These are phyloP conservation scores for Pangasius mekongensis DNA, from an alignment of 2,797 vertebrate species.

Conservation along the genomic window DNA sequence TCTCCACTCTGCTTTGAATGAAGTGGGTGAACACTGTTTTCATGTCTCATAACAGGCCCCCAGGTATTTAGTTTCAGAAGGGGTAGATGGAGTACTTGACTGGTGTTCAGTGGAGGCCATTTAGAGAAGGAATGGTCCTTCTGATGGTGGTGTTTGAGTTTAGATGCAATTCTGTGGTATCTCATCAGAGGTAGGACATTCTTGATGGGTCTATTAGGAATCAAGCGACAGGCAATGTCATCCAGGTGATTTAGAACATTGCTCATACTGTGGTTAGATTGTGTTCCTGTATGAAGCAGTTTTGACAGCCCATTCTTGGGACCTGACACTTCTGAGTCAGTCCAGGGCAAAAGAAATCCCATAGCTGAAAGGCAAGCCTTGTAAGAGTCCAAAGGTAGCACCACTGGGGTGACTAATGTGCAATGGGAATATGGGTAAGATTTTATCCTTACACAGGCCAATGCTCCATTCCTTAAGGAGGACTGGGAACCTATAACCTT, in stretches of 20 bases:
- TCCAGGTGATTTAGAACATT: constrained; percentile 55
- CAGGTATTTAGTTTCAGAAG: constrained; percentile 40
- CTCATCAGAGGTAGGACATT: background rate
- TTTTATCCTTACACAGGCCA: constrained; percentile 28
- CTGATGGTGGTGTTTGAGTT: constrained; percentile 46
- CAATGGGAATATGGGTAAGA: constrained; percentile 24
- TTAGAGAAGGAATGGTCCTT: constrained; percentile 22
- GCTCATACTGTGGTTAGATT: constrained; percentile 24
- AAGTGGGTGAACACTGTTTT: constrained; percentile 6
- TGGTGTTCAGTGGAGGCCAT: constrained; percentile 31
- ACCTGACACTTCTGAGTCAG: background rate
- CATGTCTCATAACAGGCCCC: constrained; percentile 40
- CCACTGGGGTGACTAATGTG: constrained; percentile 38
- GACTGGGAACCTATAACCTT: background rate
- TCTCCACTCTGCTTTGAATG: background rate
- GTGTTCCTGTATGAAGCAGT: constrained; percentile 12
- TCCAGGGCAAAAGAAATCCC: constrained; percentile 32
- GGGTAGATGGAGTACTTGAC: background rate
- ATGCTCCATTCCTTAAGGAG: constrained; percentile 18
- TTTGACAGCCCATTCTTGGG: constrained; percentile 45
- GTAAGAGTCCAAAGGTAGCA: constrained; percentile 26
- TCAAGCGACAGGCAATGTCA: constrained; percentile 53
- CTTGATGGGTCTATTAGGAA: constrained; percentile 13
- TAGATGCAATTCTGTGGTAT: constrained; percentile 28
- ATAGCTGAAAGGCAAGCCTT: constrained; percentile 1